phyloP scores from a whole-genome alignment of 2,797 vertebrate genomes.

The Dallia pectoralis region DNA sequence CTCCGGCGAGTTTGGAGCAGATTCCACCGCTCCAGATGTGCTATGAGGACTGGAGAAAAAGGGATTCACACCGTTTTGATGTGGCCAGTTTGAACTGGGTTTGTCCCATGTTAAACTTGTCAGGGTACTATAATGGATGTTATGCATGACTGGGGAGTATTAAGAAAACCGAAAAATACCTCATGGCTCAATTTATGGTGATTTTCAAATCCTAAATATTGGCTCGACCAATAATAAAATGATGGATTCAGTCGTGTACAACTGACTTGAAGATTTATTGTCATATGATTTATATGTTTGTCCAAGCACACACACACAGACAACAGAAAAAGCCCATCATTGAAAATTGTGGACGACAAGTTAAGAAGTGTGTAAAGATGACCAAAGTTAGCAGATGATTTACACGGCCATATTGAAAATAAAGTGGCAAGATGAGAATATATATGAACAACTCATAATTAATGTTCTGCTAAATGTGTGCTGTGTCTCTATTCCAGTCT shows the following conservation, averaged over 20 bases:
- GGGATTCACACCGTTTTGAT: slow-evolving; percentile 60
- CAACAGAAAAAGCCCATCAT: slow-evolving; percentile 44
- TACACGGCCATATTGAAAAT: not conserved
- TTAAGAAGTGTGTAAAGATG: not conserved
- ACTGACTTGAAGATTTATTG: not conserved
- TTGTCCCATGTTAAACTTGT: slow-evolving; percentile 54
- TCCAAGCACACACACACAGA: slow-evolving; percentile 23
- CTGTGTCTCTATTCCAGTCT: not conserved
- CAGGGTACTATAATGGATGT: slow-evolving; percentile 40
- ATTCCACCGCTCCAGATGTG: slow-evolving; percentile 68
- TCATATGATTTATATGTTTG: slow-evolving; percentile 32
- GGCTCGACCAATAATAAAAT: slow-evolving; percentile 31
- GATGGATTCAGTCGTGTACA: not conserved
- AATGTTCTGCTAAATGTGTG: not conserved
- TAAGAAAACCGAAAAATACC: slow-evolving; percentile 47
- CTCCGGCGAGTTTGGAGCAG: slow-evolving; percentile 61
- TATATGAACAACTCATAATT: not conserved
- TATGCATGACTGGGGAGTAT: slow-evolving; percentile 54
- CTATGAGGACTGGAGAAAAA: slow-evolving; percentile 38
- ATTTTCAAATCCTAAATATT: slow-evolving; percentile 51
- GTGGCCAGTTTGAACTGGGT: slow-evolving; percentile 51
- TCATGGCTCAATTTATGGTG: slow-evolving; percentile 36
- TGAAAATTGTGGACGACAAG: not conserved
- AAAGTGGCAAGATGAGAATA: not conserved
- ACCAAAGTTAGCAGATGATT: not conserved